Evolutionary conservation across 2,797 vertebrate species (phyloP), one percentile per base, ranked within the genome.

Genomic region (Parauchenoglanis punctatus): DNA sequence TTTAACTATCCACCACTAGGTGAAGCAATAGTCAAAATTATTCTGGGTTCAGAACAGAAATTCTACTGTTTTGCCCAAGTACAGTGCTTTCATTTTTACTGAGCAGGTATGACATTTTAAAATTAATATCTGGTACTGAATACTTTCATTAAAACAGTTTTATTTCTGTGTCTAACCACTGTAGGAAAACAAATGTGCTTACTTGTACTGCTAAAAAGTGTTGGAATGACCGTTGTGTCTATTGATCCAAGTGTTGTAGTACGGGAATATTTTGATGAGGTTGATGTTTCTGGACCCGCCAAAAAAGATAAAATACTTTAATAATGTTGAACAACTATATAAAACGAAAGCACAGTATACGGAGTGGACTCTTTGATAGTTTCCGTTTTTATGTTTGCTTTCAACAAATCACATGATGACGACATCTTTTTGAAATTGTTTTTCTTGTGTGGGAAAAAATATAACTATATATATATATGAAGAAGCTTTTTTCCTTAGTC

Each of bases 121-220:
- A n/a, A 25, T 52, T 17, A 8, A 8, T 54, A 7, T 77, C 25
- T 52, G 70, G 6, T 20, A 76, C 25, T 52, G 46, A 75, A 76
- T 49, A 49, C 8, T 7, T 28, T 15, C 0, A 52, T 28, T 76
- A 73, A 15, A 76, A 76, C 54, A 28, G 4, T 25, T 81, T 40
- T n/a, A 61, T 81, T 61, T 44, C 31, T 44, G 35, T 81, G 12
- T 81, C 3, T 81, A 80, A 80, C 35, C 23, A 61, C 40, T 17
- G 12, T 52, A 40, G 18, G 28, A 31, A 70, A 88, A 46, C 11
- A 75, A 18, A 20, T 77, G 35, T 20, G 58, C 93, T 94, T 85
- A 95, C 95, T 86, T 73, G 59, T 85, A 8, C 63, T 87, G 85
- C n/a, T 91, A 25, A 90, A 61, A 65, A 91, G 81, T 20, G 89